Base-by-base conservation (phyloP, 2,888 invertebrate genomes). In the Pseudococcus longispinus region DNA sequence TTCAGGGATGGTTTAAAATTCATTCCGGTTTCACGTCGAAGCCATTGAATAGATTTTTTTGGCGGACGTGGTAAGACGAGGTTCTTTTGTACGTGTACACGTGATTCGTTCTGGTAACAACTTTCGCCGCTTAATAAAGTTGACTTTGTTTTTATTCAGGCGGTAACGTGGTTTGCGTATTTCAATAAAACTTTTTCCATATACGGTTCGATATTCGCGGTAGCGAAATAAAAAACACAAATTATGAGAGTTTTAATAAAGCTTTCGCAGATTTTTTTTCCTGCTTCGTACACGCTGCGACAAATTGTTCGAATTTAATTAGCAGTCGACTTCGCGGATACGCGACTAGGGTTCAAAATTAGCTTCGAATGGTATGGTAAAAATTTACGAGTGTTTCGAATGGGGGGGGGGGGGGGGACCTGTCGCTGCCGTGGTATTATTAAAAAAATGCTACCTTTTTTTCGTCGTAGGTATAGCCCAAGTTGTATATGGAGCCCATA, bases 291-390 rank as follows among this genome's bases (percentile, higher is more conserved):
- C 4, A 9, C 37, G 37, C 6, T 6, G 70, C 29, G 70, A 70
- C 70, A 70, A 70, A 70, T 70, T 70, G 70, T 29, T 70, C 70
- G 70, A 70, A 70, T 70, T 70, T 29, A 70, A 70, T 70, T 70
- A 70, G 70, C 70, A 70, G 15, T 70, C 26, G 70, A 32, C 29
- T 60, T 60, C 9, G 51, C 18, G 51, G 23, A 4, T 11, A 20
- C 65, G 65, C 65, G 15, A 26, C 65, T 70, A 29, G 29, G 29
- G 29, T 70, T 60, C 20, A 9, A 70, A 70, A 70, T 29, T 70
- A 29, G 29, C 70, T 70, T 37, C 37, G 37, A 37, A 37, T 37
- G 37, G 37, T 37, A 37, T 37, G 37, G 37, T 5, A 4, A 6
- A 37, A 37, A 37, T 37, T 37, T 37, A 37, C n/a, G n/a, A n/a